Percentiles rank a stretch among this genome's conserved stretches.
These are phyloP conservation scores for Acrobasis suavella DNA, from an alignment of 2,888 invertebrate genomes.

Conservation along the genomic window DNA sequence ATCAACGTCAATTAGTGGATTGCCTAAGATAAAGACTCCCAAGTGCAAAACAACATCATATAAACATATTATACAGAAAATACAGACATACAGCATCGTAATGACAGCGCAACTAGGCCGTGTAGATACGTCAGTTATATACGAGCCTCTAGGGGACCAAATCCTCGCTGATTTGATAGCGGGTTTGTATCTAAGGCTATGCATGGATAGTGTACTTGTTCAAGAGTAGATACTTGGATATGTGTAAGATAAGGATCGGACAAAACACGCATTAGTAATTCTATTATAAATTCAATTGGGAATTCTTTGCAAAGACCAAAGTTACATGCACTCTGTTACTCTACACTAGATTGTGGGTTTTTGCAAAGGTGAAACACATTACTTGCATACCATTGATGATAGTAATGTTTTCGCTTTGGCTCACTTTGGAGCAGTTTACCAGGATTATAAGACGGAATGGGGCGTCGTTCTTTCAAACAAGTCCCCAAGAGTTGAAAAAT, in stretches of 20 bases:
- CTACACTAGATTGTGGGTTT: no score
- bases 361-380: no score
- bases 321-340: no score
- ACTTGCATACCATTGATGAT: no score
- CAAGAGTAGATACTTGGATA: slow-evolving; percentile 18
- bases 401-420: no score
- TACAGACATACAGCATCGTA: slow-evolving; percentile 24
- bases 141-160: slow-evolving; percentile 24
- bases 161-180: slow-evolving; percentile 28
- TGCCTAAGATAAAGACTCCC: slow-evolving; percentile 12
- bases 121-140: slow-evolving; percentile 24
- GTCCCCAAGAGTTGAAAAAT: no score
- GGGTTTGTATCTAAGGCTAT: slow-evolving; percentile 25
- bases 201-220: slow-evolving; percentile 21
- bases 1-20: slow-evolving; percentile 12
- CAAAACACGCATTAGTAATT: slow-evolving; percentile 24
- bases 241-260: slow-evolving; percentile 19
- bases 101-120: slow-evolving; percentile 20
- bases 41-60: slow-evolving; percentile 29
- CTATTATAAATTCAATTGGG: background rate
- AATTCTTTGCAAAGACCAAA: no score
- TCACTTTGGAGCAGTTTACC: no score
- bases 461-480: no score
- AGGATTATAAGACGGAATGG: no score
- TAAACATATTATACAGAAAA: slow-evolving; percentile 17